Conservation (phyloP, 2,797 vertebrate species). For the Coregonus ussuriensis region DNA sequence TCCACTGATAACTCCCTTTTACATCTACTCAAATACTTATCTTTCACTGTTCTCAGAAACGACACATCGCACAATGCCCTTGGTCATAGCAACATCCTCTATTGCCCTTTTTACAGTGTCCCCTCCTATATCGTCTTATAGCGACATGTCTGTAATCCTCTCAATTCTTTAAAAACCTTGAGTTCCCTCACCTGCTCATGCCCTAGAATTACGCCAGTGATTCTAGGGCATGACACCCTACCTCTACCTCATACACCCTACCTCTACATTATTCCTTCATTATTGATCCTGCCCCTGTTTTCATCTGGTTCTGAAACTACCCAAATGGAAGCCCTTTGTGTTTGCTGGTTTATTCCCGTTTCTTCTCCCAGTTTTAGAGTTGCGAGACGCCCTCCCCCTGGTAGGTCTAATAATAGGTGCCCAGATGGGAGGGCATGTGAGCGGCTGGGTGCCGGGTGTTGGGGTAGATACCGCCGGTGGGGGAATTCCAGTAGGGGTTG, state of each 20-base stretch:
- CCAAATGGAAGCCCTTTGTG: constrained; percentile 25
- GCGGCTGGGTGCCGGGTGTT: constrained; percentile 82
- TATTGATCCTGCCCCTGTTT: not conserved
- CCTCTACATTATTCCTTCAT: constrained; percentile 7
- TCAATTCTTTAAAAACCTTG: not conserved
- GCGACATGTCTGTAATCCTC: constrained; percentile 12
- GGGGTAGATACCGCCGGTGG: constrained; percentile 83
- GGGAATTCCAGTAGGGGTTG: constrained; percentile 88
- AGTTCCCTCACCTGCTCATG: not conserved
- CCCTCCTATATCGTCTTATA: not conserved
- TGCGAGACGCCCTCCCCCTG: not conserved
- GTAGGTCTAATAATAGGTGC: constrained; percentile 83
- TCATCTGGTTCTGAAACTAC: not conserved
- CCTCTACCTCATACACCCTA: not conserved
- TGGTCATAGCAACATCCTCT: constrained; percentile 8
- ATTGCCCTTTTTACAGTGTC: constrained; percentile 6
- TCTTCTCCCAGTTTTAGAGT: constrained; percentile 8
- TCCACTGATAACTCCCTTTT: constrained; percentile 13
- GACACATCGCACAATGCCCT: constrained; percentile 9
- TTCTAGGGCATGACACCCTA: not conserved
- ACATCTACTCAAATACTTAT: not conserved
- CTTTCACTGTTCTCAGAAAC: not conserved
- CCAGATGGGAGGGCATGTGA: constrained; percentile 87
- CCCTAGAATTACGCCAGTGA: not conserved
- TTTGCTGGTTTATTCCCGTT: not conserved